Conservation (phyloP, 2,888 invertebrate species). For the Eledona agricola region DNA sequence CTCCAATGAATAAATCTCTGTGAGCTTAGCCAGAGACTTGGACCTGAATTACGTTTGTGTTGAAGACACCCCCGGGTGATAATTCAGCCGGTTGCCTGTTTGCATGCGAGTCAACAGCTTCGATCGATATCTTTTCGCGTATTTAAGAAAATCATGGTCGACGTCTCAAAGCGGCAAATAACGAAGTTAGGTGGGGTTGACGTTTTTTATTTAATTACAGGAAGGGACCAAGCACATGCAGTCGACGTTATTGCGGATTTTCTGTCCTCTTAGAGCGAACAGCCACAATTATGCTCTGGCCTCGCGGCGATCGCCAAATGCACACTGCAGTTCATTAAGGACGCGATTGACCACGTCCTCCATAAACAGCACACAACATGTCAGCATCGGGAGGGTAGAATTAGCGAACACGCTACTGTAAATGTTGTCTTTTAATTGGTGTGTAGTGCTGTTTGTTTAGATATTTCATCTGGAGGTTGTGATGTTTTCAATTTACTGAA, state of each 20-base stretch:
- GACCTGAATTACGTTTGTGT: too few species aligned
- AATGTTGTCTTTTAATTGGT: constrained; percentile 15
- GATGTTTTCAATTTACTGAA: too few species aligned
- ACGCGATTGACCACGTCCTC: constrained; percentile 30
- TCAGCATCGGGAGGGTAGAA: constrained; percentile 32
- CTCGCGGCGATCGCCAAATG: constrained; percentile 48
- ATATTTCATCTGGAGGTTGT: too few species aligned
- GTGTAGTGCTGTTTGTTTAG: too few species aligned
- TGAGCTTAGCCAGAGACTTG: too few species aligned
- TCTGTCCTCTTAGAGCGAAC: constrained; percentile 49
- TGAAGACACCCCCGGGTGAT: too few species aligned
- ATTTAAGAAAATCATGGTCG: too few species aligned
- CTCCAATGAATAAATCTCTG: too few species aligned
- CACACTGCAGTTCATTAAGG: constrained; percentile 29
- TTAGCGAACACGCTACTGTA: constrained; percentile 33
- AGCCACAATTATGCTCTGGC: constrained; percentile 49
- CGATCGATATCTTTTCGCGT: too few species aligned
- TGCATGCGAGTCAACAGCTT: too few species aligned
- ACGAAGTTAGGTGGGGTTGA: constrained; percentile 3
- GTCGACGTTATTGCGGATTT: constrained; percentile 50
- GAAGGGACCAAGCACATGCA: constrained; percentile 62
- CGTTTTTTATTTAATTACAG: constrained; percentile 50
- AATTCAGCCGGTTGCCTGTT: too few species aligned
- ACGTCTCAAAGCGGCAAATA: too few species aligned
- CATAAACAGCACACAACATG: constrained; percentile 32